Evolutionary conservation across 2,113 vertebrate genomes (phyloP).

Genomic region (Aphyosemion australe): DNA sequence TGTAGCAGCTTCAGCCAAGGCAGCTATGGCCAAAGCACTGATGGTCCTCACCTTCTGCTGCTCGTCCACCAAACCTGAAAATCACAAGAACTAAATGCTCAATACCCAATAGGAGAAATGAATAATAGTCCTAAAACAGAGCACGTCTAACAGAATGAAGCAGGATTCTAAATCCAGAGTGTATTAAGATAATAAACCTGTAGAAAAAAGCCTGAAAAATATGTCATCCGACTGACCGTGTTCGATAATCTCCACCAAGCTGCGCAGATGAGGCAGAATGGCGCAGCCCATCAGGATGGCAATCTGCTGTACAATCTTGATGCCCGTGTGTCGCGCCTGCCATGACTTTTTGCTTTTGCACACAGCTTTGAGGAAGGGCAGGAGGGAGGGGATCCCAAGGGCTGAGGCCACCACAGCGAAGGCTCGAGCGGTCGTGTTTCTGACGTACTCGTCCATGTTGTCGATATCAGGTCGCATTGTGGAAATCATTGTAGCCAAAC

Average conservation of each 20-base stretch:
- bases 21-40: slow-evolving; percentile 97
- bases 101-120: too few relatives aligned
- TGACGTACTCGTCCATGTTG: slow-evolving; percentile 99
- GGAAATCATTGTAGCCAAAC: slow-evolving; percentile 98
- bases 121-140: too few relatives aligned
- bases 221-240: slow-evolving; percentile 88
- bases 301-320: slow-evolving; percentile 99
- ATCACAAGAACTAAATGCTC: too few relatives aligned
- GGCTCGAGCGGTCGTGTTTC: slow-evolving; percentile 97
- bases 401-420: slow-evolving; percentile 98
- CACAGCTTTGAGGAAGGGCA: slow-evolving; percentile 98
- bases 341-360: slow-evolving; percentile 99
- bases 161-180: too few relatives aligned
- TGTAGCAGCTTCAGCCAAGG: slow-evolving; percentile 95
- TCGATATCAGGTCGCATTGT: slow-evolving; percentile 99
- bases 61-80: slow-evolving; percentile 94
- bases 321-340: slow-evolving; percentile 97
- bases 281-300: slow-evolving; percentile 99
- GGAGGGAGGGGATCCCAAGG: slow-evolving; percentile 94
- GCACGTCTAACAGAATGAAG: too few relatives aligned
- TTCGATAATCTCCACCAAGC: slow-evolving; percentile 99
- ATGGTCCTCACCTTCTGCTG: slow-evolving; percentile 99
- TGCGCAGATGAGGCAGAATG: slow-evolving; percentile 96
- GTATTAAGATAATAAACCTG: too few relatives aligned
- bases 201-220: too few relatives aligned